A percentile compares a stretch with the other conserved stretches of the same genome.
phyloP scores from a whole-genome alignment of 2,888 invertebrate species.

The Lacanobia wlatinum region DNA sequence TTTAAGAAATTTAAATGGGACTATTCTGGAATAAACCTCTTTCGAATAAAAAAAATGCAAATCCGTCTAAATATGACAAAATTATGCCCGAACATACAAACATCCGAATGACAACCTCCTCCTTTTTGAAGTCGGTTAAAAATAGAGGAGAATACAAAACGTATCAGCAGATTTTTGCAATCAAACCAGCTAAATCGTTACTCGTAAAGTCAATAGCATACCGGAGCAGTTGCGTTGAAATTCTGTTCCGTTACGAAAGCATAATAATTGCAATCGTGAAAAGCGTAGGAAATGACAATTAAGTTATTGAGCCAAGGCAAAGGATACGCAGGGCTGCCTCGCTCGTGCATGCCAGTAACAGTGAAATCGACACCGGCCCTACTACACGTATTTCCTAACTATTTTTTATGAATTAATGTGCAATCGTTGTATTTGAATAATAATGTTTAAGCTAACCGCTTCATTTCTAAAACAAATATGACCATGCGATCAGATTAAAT shows the following conservation, averaged over 20 bases:
- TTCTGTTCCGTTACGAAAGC: constrained; percentile 61
- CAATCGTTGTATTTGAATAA: constrained; percentile 5
- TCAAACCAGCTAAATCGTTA: constrained; percentile 11
- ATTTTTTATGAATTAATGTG: constrained; percentile 5
- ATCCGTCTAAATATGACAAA: too few relatives aligned
- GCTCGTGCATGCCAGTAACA: not conserved
- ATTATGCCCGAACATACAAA: too few relatives aligned
- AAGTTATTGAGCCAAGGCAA: constrained; percentile 66
- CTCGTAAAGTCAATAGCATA: constrained; percentile 31
- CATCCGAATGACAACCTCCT: too few relatives aligned
- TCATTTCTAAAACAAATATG: too few relatives aligned
- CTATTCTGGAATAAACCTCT: too few relatives aligned
- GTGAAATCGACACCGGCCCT: constrained; percentile 43
- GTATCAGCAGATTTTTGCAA: not conserved
- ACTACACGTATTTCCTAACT: not conserved
- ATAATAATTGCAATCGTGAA: constrained; percentile 65
- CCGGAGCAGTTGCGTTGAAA: constrained; percentile 41
- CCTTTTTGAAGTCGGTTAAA: too few relatives aligned
- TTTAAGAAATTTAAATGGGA: too few relatives aligned
- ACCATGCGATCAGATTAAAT: too few relatives aligned
- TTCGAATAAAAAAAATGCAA: too few relatives aligned
- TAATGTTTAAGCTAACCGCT: not conserved
- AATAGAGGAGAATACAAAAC: too few relatives aligned
- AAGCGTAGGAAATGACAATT: constrained; percentile 66
- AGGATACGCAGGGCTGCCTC: constrained; percentile 65